These are phyloP conservation scores for Cepaea nemoralis DNA, from an alignment of 1,140 invertebrate genomes.

Conservation along the genomic window DNA sequence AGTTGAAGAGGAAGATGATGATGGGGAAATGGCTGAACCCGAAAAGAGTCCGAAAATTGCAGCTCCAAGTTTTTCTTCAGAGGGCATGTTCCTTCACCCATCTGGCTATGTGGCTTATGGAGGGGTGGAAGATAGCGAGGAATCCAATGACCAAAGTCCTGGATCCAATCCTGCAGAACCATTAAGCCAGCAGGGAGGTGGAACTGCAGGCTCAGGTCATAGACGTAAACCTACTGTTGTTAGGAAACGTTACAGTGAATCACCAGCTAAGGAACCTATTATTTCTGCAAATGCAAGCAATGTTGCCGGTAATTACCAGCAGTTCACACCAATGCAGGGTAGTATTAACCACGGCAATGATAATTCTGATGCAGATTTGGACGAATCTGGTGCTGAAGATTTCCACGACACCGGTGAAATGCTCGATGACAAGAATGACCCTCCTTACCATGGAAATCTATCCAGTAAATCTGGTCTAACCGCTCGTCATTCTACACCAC, in stretches of 20 bases:
- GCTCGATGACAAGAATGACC: conserved; percentile 40
- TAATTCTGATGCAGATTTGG: background rate
- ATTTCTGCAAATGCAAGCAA: background rate
- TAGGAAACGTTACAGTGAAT: conserved; percentile 28
- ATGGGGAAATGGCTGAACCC: conserved; percentile 43
- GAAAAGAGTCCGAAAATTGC: conserved; percentile 42
- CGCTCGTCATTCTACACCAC: background rate
- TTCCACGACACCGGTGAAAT: conserved; percentile 17
- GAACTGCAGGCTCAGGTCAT: background rate
- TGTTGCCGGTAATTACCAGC: background rate
- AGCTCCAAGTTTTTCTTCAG: conserved; percentile 36
- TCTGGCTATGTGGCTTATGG: conserved; percentile 41
- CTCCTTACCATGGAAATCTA: conserved; percentile 22
- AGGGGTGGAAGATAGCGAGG: conserved; percentile 12
- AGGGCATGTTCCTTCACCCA: conserved; percentile 39
- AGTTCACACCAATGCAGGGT: background rate
- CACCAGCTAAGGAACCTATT: conserved; percentile 8
- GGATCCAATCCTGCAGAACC: background rate
- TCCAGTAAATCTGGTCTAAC: background rate
- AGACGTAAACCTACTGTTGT: conserved; percentile 35
- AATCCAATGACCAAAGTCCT: conserved; percentile 2
- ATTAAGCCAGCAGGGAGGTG: background rate
- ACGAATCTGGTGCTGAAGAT: conserved; percentile 1
- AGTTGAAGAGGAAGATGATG: conserved; percentile 23
- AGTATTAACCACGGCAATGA: background rate